Evolutionary conservation across 2,113 vertebrate species (phyloP), one percentile per base, ranked within the genome.

Genomic region (Lonchura striata): DNA sequence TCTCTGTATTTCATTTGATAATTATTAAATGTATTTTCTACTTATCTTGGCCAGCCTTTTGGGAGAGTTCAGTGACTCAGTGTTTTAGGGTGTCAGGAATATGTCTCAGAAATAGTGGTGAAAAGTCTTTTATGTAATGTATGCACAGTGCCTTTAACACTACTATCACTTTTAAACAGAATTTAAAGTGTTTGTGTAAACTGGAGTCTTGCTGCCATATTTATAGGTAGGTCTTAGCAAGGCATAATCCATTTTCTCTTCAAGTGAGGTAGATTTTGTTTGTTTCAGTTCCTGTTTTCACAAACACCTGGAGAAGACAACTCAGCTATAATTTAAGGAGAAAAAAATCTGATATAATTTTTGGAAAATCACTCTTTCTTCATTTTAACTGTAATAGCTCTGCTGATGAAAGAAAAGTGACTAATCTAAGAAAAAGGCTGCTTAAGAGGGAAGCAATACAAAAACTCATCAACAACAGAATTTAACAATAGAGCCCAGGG

Each of bases 221-320:
- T 69, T 42, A 37, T 42, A 56, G 31, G 17, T 18, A 22, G 61
- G 31, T 54, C 30, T 82, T 54, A 23, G n/a, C 46, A 54, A 54
- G 25, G 30, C 25, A 35, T 47, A 61, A 42, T 49, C 25, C 64
- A 70, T 54, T 56, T 8, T 63, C 27, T 50, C 31, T 46, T 63
- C 49, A 50, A 64, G 56, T 28, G 42, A 50, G 56, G 27, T 10
- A 57, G 53, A 63, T 70, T 56, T 37, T 83, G 42, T 66, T 75
- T 82, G 39, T 47, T 52, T 83, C 56, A 23, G 42, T 33, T 83
- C 35, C 92, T 25, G 93, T 96, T 42, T 96, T 97, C 78, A 98
- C 97, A 7, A 96, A 97, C 10, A 97, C 96, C 82, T 98, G 98
- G n/a, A 98, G 94, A 93, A 98, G 79, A 49, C 98, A 98, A 30